These are phyloP conservation scores for Gari tellinella DNA, from an alignment of 2,888 invertebrate species.

Conservation along the genomic window DNA sequence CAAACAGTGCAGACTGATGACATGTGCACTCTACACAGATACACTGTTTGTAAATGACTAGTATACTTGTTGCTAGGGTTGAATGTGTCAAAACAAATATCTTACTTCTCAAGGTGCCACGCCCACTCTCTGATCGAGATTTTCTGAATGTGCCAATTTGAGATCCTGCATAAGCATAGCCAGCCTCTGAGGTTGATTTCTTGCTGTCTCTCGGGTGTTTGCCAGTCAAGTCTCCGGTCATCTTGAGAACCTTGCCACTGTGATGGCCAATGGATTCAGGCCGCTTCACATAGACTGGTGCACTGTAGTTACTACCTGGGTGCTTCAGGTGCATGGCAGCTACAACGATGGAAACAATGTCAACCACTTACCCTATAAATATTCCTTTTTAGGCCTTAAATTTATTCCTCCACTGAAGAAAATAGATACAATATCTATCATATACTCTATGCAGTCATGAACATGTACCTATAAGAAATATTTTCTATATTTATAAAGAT, in stretches of 20 bases:
- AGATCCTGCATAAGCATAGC: slow-evolving; percentile 58
- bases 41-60: too few relatives aligned
- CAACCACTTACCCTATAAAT: too few relatives aligned
- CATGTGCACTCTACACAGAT: too few relatives aligned
- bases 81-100: slow-evolving; percentile 7
- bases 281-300: slow-evolving; percentile 69
- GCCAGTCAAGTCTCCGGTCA: slow-evolving; percentile 78
- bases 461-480: too few relatives aligned
- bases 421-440: too few relatives aligned
- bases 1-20: too few relatives aligned
- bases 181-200: slow-evolving; percentile 72
- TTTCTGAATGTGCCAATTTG: slow-evolving; percentile 59
- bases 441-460: too few relatives aligned
- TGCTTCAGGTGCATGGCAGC: slow-evolving; percentile 75
- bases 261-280: slow-evolving; percentile 62
- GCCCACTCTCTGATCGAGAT: slow-evolving; percentile 64
- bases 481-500: too few relatives aligned
- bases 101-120: slow-evolving; percentile 76
- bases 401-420: too few relatives aligned
- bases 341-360: slow-evolving; percentile 47
- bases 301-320: slow-evolving; percentile 75
- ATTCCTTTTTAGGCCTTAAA: too few relatives aligned
- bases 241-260: slow-evolving; percentile 71
- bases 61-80: too few relatives aligned
- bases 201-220: slow-evolving; percentile 68